Conservation (phyloP, 2,888 invertebrate species). For the Caenorhabditis sp. region DNA sequence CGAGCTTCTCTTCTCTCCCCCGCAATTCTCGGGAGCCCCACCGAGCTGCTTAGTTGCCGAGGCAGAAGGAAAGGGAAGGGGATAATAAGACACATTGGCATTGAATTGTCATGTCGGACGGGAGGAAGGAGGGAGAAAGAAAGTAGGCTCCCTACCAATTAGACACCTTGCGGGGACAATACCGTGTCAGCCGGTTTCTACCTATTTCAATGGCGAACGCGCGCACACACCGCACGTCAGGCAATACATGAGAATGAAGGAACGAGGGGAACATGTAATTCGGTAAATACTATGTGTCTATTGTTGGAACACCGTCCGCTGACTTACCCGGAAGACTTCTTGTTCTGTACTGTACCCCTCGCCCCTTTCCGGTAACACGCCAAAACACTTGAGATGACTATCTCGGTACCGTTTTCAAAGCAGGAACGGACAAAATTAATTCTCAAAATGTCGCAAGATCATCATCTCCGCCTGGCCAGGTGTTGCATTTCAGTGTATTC, state of each 20-base stretch:
- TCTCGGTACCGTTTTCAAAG: neutral
- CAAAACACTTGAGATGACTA: slow-evolving; percentile 47
- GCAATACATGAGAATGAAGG: slow-evolving; percentile 9
- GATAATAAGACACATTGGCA: slow-evolving; percentile 21
- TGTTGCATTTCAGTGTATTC: slow-evolving; percentile 24
- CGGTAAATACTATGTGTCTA: slow-evolving; percentile 54
- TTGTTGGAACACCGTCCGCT: slow-evolving; percentile 28
- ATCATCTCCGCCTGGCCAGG: slow-evolving; percentile 24
- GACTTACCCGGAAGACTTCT: slow-evolving; percentile 24
- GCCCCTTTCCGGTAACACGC: slow-evolving; percentile 31
- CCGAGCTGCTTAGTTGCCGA: slow-evolving; percentile 28
- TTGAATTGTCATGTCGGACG: slow-evolving; percentile 47
- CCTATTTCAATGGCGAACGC: slow-evolving; percentile 36
- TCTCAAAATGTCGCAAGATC: slow-evolving; percentile 40
- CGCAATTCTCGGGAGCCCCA: slow-evolving; percentile 40
- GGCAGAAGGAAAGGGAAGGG: neutral
- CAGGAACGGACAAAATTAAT: slow-evolving; percentile 5
- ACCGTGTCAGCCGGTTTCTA: slow-evolving; percentile 37
- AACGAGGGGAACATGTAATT: slow-evolving; percentile 47
- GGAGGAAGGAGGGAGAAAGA: neutral
- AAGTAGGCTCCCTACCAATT: slow-evolving; percentile 50
- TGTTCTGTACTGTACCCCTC: slow-evolving; percentile 10
- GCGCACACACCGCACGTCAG: slow-evolving; percentile 32
- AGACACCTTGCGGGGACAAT: slow-evolving; percentile 42
- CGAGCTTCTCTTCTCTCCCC: slow-evolving; percentile 45